Conservation (phyloP, 2,797 vertebrate species). For the Oryzias sinensis region DNA sequence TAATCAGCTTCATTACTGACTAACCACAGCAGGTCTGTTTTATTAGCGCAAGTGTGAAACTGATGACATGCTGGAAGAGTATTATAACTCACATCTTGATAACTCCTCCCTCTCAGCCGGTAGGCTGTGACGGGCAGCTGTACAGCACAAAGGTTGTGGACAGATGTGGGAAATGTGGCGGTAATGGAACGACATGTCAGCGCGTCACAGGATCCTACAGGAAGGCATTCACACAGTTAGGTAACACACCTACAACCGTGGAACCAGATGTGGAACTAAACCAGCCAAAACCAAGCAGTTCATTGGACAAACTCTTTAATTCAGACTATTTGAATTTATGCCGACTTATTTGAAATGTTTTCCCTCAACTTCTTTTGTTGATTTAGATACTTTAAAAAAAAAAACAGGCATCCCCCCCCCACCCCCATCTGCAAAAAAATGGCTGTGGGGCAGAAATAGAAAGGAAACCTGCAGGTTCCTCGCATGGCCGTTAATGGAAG, state of each 20-base stretch:
- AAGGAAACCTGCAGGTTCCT: too few relatives aligned
- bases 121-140: constrained; percentile 88
- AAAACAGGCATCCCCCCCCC: too few relatives aligned
- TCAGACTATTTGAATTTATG: too few relatives aligned
- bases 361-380: too few relatives aligned
- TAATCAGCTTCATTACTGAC: background rate
- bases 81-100: rapidly evolving
- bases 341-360: too few relatives aligned
- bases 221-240: constrained; percentile 88
- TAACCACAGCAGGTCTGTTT: background rate
- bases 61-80: background rate
- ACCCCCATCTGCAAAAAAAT: too few relatives aligned
- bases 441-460: too few relatives aligned
- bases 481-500: too few relatives aligned
- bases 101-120: constrained; percentile 73
- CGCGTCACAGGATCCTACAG: constrained; percentile 88
- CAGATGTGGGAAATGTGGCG: constrained; percentile 87
- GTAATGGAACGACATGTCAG: constrained; percentile 85
- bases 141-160: constrained; percentile 84
- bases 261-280: background rate
- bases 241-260: constrained; percentile 68
- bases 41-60: too few relatives aligned
- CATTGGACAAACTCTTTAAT: too few relatives aligned
- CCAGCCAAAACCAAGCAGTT: background rate
- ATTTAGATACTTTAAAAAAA: too few relatives aligned